These are phyloP conservation scores for Micromesistius poutassou DNA, from an alignment of 2,797 vertebrate species.

Conservation along the genomic window DNA sequence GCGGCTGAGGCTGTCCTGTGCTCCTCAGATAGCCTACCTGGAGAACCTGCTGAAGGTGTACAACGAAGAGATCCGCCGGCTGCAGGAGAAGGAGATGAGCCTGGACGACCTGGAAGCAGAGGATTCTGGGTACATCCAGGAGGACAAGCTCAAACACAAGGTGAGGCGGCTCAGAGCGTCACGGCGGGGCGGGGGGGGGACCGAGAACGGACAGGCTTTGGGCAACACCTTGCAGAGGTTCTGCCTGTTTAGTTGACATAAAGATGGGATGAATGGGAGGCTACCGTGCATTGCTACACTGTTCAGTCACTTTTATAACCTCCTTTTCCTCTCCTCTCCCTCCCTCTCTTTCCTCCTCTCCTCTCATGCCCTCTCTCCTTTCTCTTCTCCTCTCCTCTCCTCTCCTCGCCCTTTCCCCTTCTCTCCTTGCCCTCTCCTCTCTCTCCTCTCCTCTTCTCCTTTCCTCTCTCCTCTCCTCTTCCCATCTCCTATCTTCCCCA, in stretches of 20 bases:
- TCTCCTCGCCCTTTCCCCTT: too few relatives aligned
- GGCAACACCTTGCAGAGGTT: too few relatives aligned
- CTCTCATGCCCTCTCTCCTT: too few relatives aligned
- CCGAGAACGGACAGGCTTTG: too few relatives aligned
- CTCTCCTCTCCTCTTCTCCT: too few relatives aligned
- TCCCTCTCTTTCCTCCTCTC: too few relatives aligned
- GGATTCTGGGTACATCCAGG: slow-evolving; percentile 87
- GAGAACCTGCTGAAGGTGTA: slow-evolving; percentile 87
- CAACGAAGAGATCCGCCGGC: slow-evolving; percentile 79
- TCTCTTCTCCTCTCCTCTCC: too few relatives aligned
- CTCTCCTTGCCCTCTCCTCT: too few relatives aligned
- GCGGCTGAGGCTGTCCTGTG: background rate
- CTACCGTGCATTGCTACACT: background rate
- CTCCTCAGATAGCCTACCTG: slow-evolving; percentile 80
- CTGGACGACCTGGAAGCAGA: slow-evolving; percentile 80
- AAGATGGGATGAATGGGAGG: background rate
- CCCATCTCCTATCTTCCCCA: too few relatives aligned
- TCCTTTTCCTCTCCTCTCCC: background rate
- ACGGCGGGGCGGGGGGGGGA: too few relatives aligned
- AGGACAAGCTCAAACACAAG: slow-evolving; percentile 85
- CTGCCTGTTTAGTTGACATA: background rate
- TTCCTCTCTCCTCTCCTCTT: too few relatives aligned
- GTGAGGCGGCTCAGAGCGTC: slow-evolving; percentile 33
- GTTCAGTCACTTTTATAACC: background rate
- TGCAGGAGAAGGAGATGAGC: slow-evolving; percentile 84